These are phyloP conservation scores for Nasonovia ribisnigri DNA, from an alignment of 2,888 invertebrate genomes.

Conservation along the genomic window DNA sequence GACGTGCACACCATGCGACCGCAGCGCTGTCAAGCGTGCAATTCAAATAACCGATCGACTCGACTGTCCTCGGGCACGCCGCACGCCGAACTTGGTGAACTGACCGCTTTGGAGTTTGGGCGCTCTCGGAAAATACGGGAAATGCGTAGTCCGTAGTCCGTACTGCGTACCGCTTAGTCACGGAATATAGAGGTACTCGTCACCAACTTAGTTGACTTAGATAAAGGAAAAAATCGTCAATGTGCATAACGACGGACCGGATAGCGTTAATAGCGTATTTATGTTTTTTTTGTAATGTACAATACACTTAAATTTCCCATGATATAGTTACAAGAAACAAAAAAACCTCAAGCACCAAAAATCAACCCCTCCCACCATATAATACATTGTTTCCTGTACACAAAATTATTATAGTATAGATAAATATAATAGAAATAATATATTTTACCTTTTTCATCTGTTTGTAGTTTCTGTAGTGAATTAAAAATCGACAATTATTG, in stretches of 20 bases:
- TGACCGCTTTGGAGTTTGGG: background rate
- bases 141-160: background rate
- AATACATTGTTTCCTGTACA: background rate
- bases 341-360: background rate
- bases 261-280: background rate
- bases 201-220: background rate
- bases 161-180: background rate
- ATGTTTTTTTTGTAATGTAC: background rate
- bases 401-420: background rate
- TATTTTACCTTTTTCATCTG: background rate
- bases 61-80: background rate
- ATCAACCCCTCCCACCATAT: background rate
- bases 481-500: background rate
- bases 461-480: background rate
- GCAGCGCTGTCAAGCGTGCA: background rate
- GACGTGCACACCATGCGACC: background rate
- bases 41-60: conserved; percentile 10
- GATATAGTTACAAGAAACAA: background rate
- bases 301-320: background rate
- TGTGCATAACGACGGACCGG: background rate
- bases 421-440: background rate
- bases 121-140: background rate
- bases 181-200: background rate
- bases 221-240: background rate
- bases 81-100: background rate